Conservation (phyloP, 2,113 vertebrate genomes). For the Xenopus tropicalis region DNA sequence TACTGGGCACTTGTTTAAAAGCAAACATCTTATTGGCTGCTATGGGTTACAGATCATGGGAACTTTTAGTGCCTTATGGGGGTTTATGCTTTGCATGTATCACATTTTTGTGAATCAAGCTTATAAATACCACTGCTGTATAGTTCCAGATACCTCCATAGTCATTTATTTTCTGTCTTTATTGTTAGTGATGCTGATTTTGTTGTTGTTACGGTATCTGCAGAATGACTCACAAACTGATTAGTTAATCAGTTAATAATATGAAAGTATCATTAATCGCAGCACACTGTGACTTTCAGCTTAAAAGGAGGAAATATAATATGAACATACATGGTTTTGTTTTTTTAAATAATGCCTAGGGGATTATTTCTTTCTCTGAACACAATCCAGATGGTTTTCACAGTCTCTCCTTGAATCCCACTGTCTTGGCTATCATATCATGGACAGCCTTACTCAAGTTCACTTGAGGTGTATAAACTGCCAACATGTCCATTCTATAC, state of each 20-base stretch:
- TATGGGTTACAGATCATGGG: no score
- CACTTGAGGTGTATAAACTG: slow-evolving; percentile 34
- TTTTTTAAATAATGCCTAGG: slow-evolving; percentile 26
- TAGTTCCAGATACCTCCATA: no score
- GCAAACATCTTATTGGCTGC: no score
- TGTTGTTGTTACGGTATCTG: neutral
- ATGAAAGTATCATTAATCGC: slow-evolving; percentile 24
- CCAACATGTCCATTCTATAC: slow-evolving; percentile 43
- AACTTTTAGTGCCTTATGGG: no score
- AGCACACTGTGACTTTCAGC: slow-evolving; percentile 39
- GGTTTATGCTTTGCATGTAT: no score
- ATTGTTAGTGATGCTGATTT: neutral
- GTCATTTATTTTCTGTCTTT: neutral
- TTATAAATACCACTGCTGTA: no score
- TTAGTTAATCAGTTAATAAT: slow-evolving; percentile 26
- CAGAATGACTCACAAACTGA: slow-evolving; percentile 13
- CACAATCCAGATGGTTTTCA: slow-evolving; percentile 40
- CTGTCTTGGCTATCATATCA: slow-evolving; percentile 43
- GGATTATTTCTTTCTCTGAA: slow-evolving; percentile 41
- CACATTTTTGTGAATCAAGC: no score
- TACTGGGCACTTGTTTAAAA: no score
- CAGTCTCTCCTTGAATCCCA: slow-evolving; percentile 40
- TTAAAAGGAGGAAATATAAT: slow-evolving; percentile 32
- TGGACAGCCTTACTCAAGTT: slow-evolving; percentile 38
- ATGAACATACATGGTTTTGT: slow-evolving; percentile 17